Conservation (phyloP, 1,140 invertebrate genomes). For the Archivesica marissinica region DNA sequence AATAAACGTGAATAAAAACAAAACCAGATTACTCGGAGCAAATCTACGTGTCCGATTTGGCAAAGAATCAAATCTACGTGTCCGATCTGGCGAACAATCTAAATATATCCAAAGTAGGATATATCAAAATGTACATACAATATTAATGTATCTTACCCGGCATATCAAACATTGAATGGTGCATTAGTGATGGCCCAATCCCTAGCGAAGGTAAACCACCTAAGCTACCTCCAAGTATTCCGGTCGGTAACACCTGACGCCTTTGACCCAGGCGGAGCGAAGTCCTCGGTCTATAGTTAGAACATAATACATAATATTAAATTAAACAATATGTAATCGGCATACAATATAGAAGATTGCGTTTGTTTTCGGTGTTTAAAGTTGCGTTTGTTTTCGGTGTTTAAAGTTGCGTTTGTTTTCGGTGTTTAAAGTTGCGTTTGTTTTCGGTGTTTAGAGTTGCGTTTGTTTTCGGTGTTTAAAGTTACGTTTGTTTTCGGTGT, state of each 20-base stretch:
- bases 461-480: no score
- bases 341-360: neutral
- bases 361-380: neutral
- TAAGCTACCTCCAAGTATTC: neutral
- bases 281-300: neutral
- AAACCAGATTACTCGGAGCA: no score
- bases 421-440: no score
- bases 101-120: no score
- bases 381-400: neutral
- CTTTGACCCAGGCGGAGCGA: neutral
- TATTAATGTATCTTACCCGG: neutral
- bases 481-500: no score
- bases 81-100: no score
- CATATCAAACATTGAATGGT: constrained; percentile 24
- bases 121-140: no score
- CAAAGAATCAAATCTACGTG: neutral
- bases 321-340: no score
- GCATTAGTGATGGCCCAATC: neutral
- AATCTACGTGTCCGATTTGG: neutral
- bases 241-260: neutral
- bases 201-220: neutral
- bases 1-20: no score
- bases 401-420: no score
- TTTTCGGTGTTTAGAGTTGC: no score
- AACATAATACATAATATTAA: no score